These are phyloP conservation scores for Porites australiensis DNA, from an alignment of 64 coral and sea anemone genomes.

Conservation along the genomic window DNA sequence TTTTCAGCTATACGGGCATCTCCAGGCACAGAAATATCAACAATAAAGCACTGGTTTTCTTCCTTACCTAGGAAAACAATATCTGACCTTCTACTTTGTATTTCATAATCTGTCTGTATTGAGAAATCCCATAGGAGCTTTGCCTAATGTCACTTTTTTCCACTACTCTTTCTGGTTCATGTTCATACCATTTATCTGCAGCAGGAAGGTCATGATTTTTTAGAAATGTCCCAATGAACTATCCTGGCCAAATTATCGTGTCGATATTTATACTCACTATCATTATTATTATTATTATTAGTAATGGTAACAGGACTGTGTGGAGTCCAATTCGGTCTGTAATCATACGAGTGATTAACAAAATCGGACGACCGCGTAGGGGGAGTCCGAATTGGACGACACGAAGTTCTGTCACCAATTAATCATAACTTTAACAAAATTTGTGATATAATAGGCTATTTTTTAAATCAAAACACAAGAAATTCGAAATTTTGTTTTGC, in stretches of 20 bases:
- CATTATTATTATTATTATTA: no score
- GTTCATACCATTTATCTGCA: conserved; percentile 73
- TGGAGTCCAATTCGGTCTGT: no score
- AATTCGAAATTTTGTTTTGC: no score
- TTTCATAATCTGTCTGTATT: conserved; percentile 66
- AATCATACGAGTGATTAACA: no score
- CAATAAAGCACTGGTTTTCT: conserved; percentile 53
- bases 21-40: conserved; percentile 56
- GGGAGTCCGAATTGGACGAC: no score
- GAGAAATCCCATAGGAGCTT: conserved; percentile 64
- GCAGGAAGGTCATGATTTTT: conserved; percentile 16
- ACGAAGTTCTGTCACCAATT: no score
- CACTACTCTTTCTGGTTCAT: conserved; percentile 46
- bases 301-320: no score
- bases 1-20: background rate
- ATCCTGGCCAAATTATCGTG: conserved; percentile 20
- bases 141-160: conserved; percentile 46
- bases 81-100: conserved; percentile 50
- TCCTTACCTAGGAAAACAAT: conserved; percentile 47
- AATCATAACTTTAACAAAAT: no score
- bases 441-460: no score
- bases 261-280: no score
- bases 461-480: no score
- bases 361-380: no score
- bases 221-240: conserved; percentile 50